Conservation (phyloP, 2,888 invertebrate species). For the Rhagonycha fulva region DNA sequence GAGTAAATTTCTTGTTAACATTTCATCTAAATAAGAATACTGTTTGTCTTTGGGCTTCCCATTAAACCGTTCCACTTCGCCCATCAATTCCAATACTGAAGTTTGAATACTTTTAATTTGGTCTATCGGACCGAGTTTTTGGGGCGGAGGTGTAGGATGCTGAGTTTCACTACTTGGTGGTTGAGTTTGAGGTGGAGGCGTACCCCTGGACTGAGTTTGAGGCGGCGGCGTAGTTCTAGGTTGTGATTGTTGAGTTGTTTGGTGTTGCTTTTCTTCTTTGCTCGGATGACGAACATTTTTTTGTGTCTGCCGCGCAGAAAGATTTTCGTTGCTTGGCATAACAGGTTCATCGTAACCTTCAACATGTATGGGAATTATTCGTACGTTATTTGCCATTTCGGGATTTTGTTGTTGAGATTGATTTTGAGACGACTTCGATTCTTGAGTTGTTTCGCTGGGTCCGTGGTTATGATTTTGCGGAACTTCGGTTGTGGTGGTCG, state of each 20-base stretch:
- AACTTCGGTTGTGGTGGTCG: slow-evolving; percentile 51
- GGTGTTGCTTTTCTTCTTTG: slow-evolving; percentile 44
- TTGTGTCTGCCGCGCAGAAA: slow-evolving; percentile 39
- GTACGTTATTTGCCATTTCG: slow-evolving; percentile 61
- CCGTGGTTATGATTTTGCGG: slow-evolving; percentile 73
- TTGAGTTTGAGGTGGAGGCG: slow-evolving; percentile 43
- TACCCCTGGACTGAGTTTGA: slow-evolving; percentile 39
- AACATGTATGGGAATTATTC: slow-evolving; percentile 87
- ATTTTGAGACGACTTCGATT: slow-evolving; percentile 43
- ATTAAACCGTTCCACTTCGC: slow-evolving; percentile 72
- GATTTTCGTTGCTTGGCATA: slow-evolving; percentile 61
- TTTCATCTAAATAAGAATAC: slow-evolving; percentile 90
- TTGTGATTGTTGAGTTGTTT: slow-evolving; percentile 41
- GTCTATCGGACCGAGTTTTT: slow-evolving; percentile 69
- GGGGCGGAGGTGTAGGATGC: slow-evolving; percentile 33
- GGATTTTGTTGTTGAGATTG: slow-evolving; percentile 41
- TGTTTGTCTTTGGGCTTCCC: slow-evolving; percentile 78
- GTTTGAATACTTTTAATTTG: slow-evolving; percentile 80
- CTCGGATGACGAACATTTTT: slow-evolving; percentile 51
- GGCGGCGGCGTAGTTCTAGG: neutral
- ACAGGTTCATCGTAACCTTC: slow-evolving; percentile 84
- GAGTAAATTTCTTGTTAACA: slow-evolving; percentile 90
- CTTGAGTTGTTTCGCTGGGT: slow-evolving; percentile 61
- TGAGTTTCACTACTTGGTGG: slow-evolving; percentile 43
- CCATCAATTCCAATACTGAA: slow-evolving; percentile 78